Conservation (phyloP, 2,888 invertebrate genomes). For the Odontocerum albicorne region DNA sequence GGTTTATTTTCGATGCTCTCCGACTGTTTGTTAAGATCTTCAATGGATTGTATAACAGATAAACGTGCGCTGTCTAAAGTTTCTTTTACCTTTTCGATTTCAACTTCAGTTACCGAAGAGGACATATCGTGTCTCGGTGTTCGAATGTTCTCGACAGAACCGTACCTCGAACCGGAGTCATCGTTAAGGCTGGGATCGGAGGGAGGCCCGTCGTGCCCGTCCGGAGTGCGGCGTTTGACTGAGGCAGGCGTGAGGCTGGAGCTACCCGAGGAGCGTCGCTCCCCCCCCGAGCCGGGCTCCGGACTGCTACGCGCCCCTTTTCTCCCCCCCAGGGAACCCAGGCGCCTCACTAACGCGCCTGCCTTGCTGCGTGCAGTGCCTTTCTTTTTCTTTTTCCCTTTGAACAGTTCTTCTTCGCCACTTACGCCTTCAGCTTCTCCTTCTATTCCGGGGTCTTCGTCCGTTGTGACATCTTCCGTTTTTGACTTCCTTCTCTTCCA, state of each 20-base stretch:
- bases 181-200: slow-evolving; percentile 35
- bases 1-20: not conserved
- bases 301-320: slow-evolving; percentile 45
- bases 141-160: slow-evolving; percentile 35
- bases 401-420: slow-evolving; percentile 48
- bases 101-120: slow-evolving; percentile 21
- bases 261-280: slow-evolving; percentile 32
- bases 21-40: not conserved
- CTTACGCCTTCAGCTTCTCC: slow-evolving; percentile 28
- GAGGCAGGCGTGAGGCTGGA: slow-evolving; percentile 33
- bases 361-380: slow-evolving; percentile 38
- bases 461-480: slow-evolving; percentile 20
- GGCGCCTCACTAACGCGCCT: slow-evolving; percentile 47
- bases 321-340: slow-evolving; percentile 49
- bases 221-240: slow-evolving; percentile 36
- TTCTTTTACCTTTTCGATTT: slow-evolving; percentile 8
- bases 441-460: slow-evolving; percentile 17
- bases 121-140: slow-evolving; percentile 25
- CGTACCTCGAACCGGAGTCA: slow-evolving; percentile 33
- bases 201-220: slow-evolving; percentile 41
- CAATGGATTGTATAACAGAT: no score
- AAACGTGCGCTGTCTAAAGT: not conserved
- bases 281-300: slow-evolving; percentile 42
- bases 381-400: slow-evolving; percentile 49
- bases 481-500: slow-evolving; percentile 54